Conservation (phyloP, 2,113 vertebrate genomes). For the Atrichornis clamosus region DNA sequence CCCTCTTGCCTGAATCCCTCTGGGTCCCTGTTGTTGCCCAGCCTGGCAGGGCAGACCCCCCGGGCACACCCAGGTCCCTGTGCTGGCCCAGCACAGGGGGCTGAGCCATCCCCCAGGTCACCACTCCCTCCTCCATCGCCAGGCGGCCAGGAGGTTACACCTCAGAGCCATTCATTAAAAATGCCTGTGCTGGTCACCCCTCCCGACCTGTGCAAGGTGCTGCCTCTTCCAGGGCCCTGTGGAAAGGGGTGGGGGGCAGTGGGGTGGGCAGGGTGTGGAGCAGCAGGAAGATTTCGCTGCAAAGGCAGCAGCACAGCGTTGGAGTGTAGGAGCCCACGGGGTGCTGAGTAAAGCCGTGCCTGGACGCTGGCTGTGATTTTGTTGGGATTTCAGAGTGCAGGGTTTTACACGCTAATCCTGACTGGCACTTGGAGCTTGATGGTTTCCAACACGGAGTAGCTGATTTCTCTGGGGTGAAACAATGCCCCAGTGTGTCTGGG, state of each 20-base stretch:
- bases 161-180: not conserved
- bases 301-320: not conserved
- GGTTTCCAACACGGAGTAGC: constrained; percentile 49
- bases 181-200: rapidly evolving
- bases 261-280: not conserved
- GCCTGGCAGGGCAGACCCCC: not conserved
- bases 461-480: constrained; percentile 30
- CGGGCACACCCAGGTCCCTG: not conserved
- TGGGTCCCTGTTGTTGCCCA: not conserved
- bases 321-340: not conserved
- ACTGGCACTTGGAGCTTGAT: constrained; percentile 50
- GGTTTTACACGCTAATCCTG: constrained; percentile 57
- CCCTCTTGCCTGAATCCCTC: not conserved
- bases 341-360: not conserved
- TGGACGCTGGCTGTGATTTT: not conserved
- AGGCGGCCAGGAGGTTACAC: not conserved
- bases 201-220: not conserved
- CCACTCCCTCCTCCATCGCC: not conserved
- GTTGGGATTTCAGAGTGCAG: not conserved
- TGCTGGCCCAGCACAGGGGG: not conserved
- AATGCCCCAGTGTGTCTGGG: constrained; percentile 55
- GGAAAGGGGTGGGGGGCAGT: not conserved
- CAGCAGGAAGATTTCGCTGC: not conserved
- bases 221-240: not conserved
- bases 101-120: not conserved